Base-by-base conservation (phyloP, 2,888 invertebrate genomes). In the Callyntrura sp. region DNA sequence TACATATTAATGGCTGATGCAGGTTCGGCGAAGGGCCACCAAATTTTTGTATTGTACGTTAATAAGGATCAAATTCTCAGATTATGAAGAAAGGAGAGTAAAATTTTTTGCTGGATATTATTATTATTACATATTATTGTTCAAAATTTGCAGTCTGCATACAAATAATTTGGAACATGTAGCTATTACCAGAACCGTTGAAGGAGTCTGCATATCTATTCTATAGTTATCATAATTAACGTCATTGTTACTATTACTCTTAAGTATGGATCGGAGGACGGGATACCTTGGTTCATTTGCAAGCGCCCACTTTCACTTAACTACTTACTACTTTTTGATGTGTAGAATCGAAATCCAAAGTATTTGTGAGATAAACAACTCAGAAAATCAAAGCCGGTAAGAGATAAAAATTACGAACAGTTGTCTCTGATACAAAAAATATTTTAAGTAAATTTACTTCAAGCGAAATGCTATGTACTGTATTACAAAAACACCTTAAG, bases 21-120 rank as follows among this genome's bases (percentile, higher is more conserved):
- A 62, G n/a, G 35, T 65, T 65, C 25, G 55, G 51, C 14, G 79
- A 88, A 57, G 23, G 35, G 65, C 65, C 65, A 65, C 81, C 17
- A 88, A 81, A 88, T 81, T 88, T 88, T 88, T 88, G 88, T 87
- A 87, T 87, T 87, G 81, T 81, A 81, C 12, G 57, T 57, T 60
- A 43, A 8, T 81, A 60, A 81, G 81, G 60, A 81, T 81, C 57
- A 81, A 81, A 81, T 81, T 81, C 81, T 81, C 81, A 81, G 43
- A 25, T 65, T 65, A 65, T 65, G 28, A 35, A 35, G 28, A 35
- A 28, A 62, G 8, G 35, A 23, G 17, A 9, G 60, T 60, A 14
- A 62, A 25, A 62, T 25, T 14, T 73, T 73, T 73, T 73, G 73
- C 73, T 73, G 73, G 48, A 48, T 73, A 73, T 73, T 73, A 73